Evolutionary conservation across 2,888 invertebrate species (phyloP).

Genomic region (Netelia inedita): DNA sequence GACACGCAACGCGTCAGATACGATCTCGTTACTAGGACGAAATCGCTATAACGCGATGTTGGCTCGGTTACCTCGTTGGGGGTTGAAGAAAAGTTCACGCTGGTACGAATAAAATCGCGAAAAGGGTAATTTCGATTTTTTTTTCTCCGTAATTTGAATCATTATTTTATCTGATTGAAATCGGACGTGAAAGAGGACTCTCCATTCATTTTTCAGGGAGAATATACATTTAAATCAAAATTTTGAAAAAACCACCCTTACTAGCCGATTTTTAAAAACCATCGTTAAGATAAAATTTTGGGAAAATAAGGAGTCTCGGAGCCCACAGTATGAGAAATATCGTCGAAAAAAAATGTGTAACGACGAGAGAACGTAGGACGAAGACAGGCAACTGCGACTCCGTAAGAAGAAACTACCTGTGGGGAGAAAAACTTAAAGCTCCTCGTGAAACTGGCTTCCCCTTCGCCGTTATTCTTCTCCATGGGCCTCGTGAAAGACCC

Average conservation of each 20-base stretch:
- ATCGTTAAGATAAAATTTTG: no score
- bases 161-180: conserved; percentile 5
- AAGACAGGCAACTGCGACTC: conserved; percentile 32
- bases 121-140: not conserved
- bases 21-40: conserved; percentile 78
- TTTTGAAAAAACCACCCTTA: no score
- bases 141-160: not conserved
- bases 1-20: conserved; percentile 80
- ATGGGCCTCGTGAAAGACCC: conserved; percentile 20
- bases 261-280: no score
- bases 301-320: no score
- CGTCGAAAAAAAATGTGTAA: conserved; percentile 8
- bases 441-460: conserved; percentile 32
- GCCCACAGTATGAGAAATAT: no score
- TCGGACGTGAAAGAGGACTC: not conserved
- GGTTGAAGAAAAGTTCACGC: not conserved
- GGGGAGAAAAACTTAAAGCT: conserved; percentile 63
- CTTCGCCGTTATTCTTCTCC: conserved; percentile 43
- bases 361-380: not conserved
- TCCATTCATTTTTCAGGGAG: no score
- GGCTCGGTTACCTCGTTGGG: conserved; percentile 16
- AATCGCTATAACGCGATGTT: conserved; percentile 61
- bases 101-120: not conserved
- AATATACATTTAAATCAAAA: no score
- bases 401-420: conserved; percentile 58